Conservation (phyloP, 2,797 vertebrate genomes). For the Acropternis orthonyx region DNA sequence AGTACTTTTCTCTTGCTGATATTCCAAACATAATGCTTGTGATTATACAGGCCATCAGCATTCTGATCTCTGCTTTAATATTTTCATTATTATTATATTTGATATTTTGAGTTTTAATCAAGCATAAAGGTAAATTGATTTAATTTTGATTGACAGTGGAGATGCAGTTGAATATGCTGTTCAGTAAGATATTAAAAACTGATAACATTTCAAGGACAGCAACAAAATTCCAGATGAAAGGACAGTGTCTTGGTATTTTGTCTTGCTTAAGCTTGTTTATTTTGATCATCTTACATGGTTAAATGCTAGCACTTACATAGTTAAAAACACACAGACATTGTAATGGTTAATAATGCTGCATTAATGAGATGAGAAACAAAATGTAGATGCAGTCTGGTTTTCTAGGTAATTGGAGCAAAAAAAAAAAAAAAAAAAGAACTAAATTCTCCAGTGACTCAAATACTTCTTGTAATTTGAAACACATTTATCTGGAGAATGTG, state of each 20-base stretch:
- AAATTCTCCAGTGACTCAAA: constrained; percentile 35
- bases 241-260: not conserved
- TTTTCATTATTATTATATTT: not conserved
- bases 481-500: constrained; percentile 45
- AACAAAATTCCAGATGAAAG: constrained; percentile 11
- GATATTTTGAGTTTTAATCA: not conserved
- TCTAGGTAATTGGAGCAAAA: constrained; percentile 61
- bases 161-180: not conserved
- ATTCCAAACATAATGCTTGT: not conserved
- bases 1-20: not conserved
- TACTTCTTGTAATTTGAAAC: constrained; percentile 52
- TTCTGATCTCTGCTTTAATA: not conserved
- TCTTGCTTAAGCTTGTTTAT: not conserved
- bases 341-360: constrained; percentile 34
- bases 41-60: not conserved
- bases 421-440: not conserved
- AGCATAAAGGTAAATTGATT: not conserved
- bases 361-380: constrained; percentile 69
- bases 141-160: not conserved
- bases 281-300: constrained; percentile 31
- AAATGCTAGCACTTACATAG: constrained; percentile 1
- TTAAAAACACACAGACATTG: not conserved
- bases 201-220: not conserved
- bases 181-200: not conserved
- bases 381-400: constrained; percentile 58